Conservation (phyloP, 1,140 invertebrate species). For the Trissolcus basalis region DNA sequence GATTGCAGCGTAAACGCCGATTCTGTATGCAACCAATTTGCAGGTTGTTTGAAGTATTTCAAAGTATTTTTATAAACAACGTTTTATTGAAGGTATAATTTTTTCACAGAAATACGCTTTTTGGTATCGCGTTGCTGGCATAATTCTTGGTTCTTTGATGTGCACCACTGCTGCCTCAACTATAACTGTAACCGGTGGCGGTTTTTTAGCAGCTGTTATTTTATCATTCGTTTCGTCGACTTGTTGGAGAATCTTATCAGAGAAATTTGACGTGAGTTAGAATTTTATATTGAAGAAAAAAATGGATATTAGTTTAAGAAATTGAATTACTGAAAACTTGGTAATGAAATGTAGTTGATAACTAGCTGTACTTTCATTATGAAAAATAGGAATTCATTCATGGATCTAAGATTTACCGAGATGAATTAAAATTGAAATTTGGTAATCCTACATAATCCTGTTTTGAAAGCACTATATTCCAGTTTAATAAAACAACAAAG, state of each 20-base stretch:
- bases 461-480: constrained; percentile 8
- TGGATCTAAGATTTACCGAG: neutral
- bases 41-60: too few species aligned
- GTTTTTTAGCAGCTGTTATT: constrained; percentile 65
- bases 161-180: constrained; percentile 61
- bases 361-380: too few species aligned
- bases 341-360: too few species aligned
- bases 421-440: neutral
- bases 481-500: constrained; percentile 16
- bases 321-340: too few species aligned
- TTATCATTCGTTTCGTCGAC: constrained; percentile 66
- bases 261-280: constrained; percentile 60
- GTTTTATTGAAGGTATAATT: neutral
- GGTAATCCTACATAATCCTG: constrained; percentile 5
- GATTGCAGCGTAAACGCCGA: too few species aligned
- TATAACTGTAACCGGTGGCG: constrained; percentile 65
- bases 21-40: too few species aligned
- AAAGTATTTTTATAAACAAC: too few species aligned
- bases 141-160: constrained; percentile 65
- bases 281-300: too few species aligned
- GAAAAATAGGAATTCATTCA: neutral
- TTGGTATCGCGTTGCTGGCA: constrained; percentile 59
- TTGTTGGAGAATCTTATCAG: constrained; percentile 65
- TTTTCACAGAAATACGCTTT: constrained; percentile 63
- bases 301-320: too few species aligned